Percentiles rank a stretch among this genome's conserved stretches.
phyloP scores from a whole-genome alignment of 2,888 invertebrate species.

The Cephus sareptanus region DNA sequence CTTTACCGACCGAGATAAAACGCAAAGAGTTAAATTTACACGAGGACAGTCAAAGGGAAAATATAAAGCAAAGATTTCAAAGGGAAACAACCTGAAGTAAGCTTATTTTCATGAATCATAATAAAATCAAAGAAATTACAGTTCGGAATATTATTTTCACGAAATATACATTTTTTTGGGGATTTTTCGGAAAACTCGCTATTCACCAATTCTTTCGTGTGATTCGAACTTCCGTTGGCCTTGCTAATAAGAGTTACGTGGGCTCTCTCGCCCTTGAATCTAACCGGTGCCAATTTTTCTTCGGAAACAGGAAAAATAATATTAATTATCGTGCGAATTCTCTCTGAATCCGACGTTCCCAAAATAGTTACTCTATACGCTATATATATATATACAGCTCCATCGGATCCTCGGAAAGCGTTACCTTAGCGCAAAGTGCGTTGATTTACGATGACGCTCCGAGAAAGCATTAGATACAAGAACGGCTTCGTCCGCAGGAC shows the following conservation, averaged over 20 bases:
- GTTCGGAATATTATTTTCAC: neutral
- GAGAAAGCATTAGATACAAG: conserved; percentile 13
- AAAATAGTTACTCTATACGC: neutral
- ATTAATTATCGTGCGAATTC: neutral
- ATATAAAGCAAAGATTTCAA: neutral
- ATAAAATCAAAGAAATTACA: neutral
- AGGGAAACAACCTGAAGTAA: neutral
- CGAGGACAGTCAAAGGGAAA: neutral
- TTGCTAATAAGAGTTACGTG: neutral
- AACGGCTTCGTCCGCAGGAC: conserved; percentile 22
- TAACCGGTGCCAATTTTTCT: neutral
- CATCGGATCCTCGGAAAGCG: conserved; percentile 3
- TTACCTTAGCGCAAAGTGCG: conserved; percentile 21
- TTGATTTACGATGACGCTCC: conserved; percentile 22
- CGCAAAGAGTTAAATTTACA: neutral
- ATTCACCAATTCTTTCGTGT: neutral
- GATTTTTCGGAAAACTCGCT: neutral
- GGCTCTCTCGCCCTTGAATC: neutral
- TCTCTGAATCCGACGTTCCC: neutral
- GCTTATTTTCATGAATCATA: neutral
- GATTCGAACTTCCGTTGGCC: neutral
- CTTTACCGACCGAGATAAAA: neutral
- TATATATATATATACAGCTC: no score
- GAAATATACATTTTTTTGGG: neutral
- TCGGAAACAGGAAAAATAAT: neutral